Conservation (phyloP, 2,113 vertebrate genomes). For the Barnardius zonarius region DNA sequence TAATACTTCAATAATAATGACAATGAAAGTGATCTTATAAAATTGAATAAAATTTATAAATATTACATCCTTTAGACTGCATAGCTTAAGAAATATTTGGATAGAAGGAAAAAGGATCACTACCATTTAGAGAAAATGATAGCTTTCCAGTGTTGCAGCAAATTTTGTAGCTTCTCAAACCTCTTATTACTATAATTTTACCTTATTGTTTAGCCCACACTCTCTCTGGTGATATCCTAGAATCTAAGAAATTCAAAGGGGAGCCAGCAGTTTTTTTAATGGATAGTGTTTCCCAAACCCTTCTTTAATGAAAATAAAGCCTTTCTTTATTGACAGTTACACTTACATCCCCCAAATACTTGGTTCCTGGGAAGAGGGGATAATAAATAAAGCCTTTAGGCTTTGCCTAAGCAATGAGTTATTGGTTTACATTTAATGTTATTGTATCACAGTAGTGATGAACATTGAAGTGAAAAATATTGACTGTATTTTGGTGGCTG, state of each 20-base stretch:
- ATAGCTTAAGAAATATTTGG: slow-evolving; percentile 35
- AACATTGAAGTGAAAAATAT: not conserved
- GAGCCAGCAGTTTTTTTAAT: not conserved
- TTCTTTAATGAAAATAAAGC: not conserved
- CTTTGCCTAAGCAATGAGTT: not conserved
- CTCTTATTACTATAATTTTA: slow-evolving; percentile 29
- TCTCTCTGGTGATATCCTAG: not conserved
- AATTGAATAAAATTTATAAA: not conserved
- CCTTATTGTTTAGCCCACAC: not conserved
- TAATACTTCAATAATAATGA: not conserved
- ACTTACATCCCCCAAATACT: not conserved
- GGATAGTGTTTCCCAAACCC: not conserved
- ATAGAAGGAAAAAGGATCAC: slow-evolving; percentile 14
- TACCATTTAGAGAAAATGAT: slow-evolving; percentile 48
- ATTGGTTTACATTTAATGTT: not conserved
- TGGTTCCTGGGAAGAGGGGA: not conserved
- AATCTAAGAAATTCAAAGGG: not conserved
- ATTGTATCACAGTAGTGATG: not conserved
- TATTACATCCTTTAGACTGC: not conserved
- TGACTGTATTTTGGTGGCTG: not conserved
- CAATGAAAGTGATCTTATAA: slow-evolving; percentile 9
- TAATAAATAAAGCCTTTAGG: not conserved
- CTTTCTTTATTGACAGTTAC: not conserved
- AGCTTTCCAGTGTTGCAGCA: slow-evolving; percentile 20
- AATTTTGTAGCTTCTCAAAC: slow-evolving; percentile 17